Base-by-base conservation (phyloP, 2,113 vertebrate species). In the Acanthisitta chloris region DNA sequence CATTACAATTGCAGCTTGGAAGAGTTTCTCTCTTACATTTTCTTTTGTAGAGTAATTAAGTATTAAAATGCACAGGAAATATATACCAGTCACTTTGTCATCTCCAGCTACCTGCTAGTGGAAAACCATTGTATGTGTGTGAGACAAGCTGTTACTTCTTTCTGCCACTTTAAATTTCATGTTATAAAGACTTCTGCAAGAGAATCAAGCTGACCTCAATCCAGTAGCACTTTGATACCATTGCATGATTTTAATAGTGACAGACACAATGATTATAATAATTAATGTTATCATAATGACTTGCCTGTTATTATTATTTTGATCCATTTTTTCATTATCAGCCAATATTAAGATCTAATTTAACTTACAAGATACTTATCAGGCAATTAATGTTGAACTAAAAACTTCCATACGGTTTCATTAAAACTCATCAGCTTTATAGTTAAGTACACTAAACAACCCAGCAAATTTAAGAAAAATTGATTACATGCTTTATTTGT, bases 301-400 rank as follows among this genome's bases (percentile, higher is more conserved):
- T 97, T 97, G 82, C 42, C 31, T 93, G 61, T 92, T 95, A 43
- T 89, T 94, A 85, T 92, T 95, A 79, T 92, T 93, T 54, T 79
- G 79, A 81, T 95, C 48, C 51, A 46, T 84, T 95, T 92, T 94
- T 89, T 65, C 46, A 82, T 90, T 94, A 91, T 86, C 61, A 73
- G 33, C 38, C 45, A 67, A 67, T 86, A 67, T 72, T 86, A 86
- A 87, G 54, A 90, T 90, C 72, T 93, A 85, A 93, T 86, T 93
- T 94, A 94, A 87, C 38, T 90, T 94, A 81, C 29, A 82, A 92
- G 70, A 66, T 93, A 46, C 31, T 46, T 95, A 79, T 51, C 72
- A 92, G 48, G 36, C 71, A 87, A 86, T 93, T 93, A 93, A 80
- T 62, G 15, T 82, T 71, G 54, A 86, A 73, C n/a, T 72, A 51